Percentiles rank a stretch among this genome's conserved stretches.
Evolutionary conservation across 2,797 vertebrate genomes (phyloP).

Genomic region (Calcarius lapponicus): DNA sequence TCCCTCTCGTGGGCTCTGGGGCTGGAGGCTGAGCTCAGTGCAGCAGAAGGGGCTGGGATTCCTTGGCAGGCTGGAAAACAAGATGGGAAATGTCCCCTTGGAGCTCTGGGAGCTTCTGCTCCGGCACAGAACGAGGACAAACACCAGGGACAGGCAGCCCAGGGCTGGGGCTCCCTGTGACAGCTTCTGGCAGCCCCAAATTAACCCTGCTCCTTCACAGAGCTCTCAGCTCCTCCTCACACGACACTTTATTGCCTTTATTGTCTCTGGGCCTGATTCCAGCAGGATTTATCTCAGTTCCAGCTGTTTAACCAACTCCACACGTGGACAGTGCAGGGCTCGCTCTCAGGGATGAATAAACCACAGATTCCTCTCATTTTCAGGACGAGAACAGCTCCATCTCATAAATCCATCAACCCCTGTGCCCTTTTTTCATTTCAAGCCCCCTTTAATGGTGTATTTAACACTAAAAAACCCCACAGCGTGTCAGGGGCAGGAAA

Average conservation of each 20-base stretch:
- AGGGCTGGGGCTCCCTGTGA: rapidly evolving
- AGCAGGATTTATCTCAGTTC: background rate
- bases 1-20: slow-evolving; percentile 27
- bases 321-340: rapidly evolving
- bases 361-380: background rate
- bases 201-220: rapidly evolving
- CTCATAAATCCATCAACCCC: background rate
- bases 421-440: background rate
- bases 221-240: background rate
- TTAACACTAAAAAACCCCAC: rapidly evolving
- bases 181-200: background rate
- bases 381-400: background rate
- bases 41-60: background rate
- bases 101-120: background rate
- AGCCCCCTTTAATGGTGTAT: background rate
- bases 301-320: background rate
- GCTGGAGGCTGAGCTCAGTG: background rate
- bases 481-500: background rate
- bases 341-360: rapidly evolving
- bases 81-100: rapidly evolving
- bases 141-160: rapidly evolving
- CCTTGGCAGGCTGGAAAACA: rapidly evolving
- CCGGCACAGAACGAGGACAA: rapidly evolving
- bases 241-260: background rate
- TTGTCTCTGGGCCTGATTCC: background rate